These are phyloP conservation scores for Philereme transversata DNA, from an alignment of 2,888 invertebrate genomes.

Conservation along the genomic window DNA sequence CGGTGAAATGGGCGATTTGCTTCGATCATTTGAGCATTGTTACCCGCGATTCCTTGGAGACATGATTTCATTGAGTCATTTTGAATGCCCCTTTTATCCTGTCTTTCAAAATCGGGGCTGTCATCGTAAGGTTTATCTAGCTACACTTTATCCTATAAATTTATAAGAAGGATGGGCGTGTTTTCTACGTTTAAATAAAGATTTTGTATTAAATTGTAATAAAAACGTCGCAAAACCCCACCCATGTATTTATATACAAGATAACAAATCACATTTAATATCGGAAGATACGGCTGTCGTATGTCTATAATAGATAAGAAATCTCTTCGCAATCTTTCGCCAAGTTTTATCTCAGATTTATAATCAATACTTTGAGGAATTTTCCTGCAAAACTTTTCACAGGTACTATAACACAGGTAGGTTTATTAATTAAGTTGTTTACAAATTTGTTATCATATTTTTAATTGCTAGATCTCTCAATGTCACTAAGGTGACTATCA, in stretches of 20 bases:
- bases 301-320: constrained; percentile 37
- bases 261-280: constrained; percentile 7
- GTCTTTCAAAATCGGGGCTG: constrained; percentile 29
- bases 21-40: constrained; percentile 60
- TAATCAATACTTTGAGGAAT: constrained; percentile 18
- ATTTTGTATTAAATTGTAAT: too few relatives aligned
- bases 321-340: constrained; percentile 22
- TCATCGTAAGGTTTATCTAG: constrained; percentile 17
- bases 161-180: too few relatives aligned
- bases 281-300: constrained; percentile 43
- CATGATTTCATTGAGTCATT: constrained; percentile 41
- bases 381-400: constrained; percentile 24
- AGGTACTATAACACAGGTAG: too few relatives aligned
- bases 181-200: too few relatives aligned
- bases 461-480: constrained; percentile 6
- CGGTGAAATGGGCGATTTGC: constrained; percentile 70
- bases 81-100: constrained; percentile 30
- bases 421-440: neutral
- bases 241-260: neutral
- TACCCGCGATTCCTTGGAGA: constrained; percentile 39
- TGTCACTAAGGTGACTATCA: neutral
- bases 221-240: neutral
- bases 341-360: constrained; percentile 26
- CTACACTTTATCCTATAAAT: too few relatives aligned
- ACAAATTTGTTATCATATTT: constrained; percentile 1